Evolutionary conservation across 2,888 invertebrate species (phyloP), one percentile per base, ranked within the genome.

Genomic region (Erebia epiphron): DNA sequence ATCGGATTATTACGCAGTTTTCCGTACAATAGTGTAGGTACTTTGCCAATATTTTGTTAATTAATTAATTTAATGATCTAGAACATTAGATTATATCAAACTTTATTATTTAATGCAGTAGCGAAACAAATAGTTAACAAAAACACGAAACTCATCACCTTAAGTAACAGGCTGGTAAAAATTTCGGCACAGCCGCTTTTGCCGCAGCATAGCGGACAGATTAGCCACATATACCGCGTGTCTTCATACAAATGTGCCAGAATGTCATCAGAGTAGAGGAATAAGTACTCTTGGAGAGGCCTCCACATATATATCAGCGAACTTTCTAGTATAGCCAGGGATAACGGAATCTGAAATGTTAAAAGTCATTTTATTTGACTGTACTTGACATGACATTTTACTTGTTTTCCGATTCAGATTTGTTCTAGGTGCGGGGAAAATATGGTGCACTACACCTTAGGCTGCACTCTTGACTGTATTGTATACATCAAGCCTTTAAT

Each of bases 291-390:
- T 43, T 43, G 16, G 2, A 66, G 56, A 21, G 56, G 66, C 57
- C 18, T 43, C 66, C 66, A 66, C n/a, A 43, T n/a, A n/a, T 66
- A 56, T 43, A 56, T 57, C 54, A 66, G 43, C 1, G 66, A 54
- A 57, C 66, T 46, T 46, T 66, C 66, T 18, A 66, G 54, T 14
- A 66, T 43, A 58, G 52, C 18, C 16, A 69, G 21, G 1, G 57
- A 64, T 57, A 64, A 50, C 16, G 61, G 57, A 21, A 73, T 62
- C 72, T 72, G 65, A 52, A 68, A 68, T 7, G 63, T 63, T 14
- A 57, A 16, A 1, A 13, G 35, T 35, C 26, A 13, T 14, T 35
- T 35, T 35, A 35, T 7, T 35, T 35, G 35, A 35, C 35, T 35
- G 35, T 35, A 35, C 35, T 26, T 35, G 1, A 35, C 3, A 26